Evolutionary conservation across 2,888 invertebrate species (phyloP).

Genomic region (Dolichomitus sp.): DNA sequence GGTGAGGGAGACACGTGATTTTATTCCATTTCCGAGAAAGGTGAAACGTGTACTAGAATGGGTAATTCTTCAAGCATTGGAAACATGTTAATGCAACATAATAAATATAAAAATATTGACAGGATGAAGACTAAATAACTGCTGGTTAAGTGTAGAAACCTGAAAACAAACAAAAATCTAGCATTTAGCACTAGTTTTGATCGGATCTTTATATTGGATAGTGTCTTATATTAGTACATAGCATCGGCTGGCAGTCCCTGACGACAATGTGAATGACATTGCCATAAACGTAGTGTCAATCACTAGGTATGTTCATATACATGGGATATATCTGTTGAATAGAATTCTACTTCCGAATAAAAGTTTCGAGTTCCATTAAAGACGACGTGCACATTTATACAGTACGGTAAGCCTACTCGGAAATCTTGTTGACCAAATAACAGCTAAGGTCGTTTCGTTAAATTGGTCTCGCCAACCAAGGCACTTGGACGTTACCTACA

Average conservation of each 20-base stretch:
- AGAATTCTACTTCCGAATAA: not conserved
- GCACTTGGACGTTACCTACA: slow-evolving; percentile 41
- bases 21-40: not conserved
- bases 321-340: not conserved
- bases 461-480: slow-evolving; percentile 46
- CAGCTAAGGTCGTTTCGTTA: slow-evolving; percentile 53
- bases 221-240: not conserved
- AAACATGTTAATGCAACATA: not conserved
- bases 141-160: not conserved
- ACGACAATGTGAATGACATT: not conserved
- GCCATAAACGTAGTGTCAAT: not conserved
- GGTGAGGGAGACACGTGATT: not conserved
- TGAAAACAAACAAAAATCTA: slow-evolving; percentile 29
- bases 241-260: not conserved
- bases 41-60: not conserved
- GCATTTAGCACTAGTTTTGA: not conserved
- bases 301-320: not conserved
- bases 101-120: not conserved
- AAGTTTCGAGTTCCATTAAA: slow-evolving; percentile 35
- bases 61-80: not conserved
- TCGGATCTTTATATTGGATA: not conserved
- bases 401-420: slow-evolving; percentile 44
- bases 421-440: slow-evolving; percentile 23
- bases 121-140: slow-evolving; percentile 34
- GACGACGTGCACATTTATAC: slow-evolving; percentile 33